Conservation (phyloP, 2,888 invertebrate species). For the Lysandra coridon region DNA sequence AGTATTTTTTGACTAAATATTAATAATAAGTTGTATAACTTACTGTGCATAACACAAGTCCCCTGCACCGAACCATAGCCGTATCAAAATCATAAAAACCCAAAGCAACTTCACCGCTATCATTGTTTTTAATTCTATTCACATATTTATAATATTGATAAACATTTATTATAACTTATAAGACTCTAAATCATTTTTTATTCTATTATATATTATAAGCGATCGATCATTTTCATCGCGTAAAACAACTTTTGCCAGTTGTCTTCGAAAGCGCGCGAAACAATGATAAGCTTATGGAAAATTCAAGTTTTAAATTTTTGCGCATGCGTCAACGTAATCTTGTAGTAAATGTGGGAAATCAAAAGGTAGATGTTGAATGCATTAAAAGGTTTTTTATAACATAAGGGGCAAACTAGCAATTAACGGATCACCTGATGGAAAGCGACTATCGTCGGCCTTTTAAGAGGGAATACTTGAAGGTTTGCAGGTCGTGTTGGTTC, state of each 20-base stretch:
- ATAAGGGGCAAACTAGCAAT: no score
- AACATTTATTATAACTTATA: slow-evolving; percentile 33
- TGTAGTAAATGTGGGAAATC: background rate
- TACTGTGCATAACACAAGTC: slow-evolving; percentile 77
- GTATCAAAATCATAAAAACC: slow-evolving; percentile 61
- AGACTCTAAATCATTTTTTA: slow-evolving; percentile 32
- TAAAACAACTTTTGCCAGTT: slow-evolving; percentile 50
- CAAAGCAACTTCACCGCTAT: slow-evolving; percentile 64
- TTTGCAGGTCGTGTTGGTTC: no score
- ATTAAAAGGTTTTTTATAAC: background rate
- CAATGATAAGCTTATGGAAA: slow-evolving; percentile 56
- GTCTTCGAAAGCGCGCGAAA: slow-evolving; percentile 60
- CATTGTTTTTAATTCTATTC: slow-evolving; percentile 51
- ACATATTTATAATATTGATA: slow-evolving; percentile 35
- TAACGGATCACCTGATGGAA: no score
- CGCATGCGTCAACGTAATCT: slow-evolving; percentile 40
- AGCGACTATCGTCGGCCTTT: background rate
- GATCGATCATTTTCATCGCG: slow-evolving; percentile 37
- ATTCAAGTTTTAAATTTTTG: slow-evolving; percentile 37
- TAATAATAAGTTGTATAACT: slow-evolving; percentile 47
- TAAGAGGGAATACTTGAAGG: no score
- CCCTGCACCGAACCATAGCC: slow-evolving; percentile 70
- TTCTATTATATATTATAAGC: slow-evolving; percentile 33
- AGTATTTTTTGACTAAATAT: background rate
- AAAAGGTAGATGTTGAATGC: background rate